Base-by-base conservation (phyloP, 2,888 invertebrate species). In the Dolichopus griseipennis region DNA sequence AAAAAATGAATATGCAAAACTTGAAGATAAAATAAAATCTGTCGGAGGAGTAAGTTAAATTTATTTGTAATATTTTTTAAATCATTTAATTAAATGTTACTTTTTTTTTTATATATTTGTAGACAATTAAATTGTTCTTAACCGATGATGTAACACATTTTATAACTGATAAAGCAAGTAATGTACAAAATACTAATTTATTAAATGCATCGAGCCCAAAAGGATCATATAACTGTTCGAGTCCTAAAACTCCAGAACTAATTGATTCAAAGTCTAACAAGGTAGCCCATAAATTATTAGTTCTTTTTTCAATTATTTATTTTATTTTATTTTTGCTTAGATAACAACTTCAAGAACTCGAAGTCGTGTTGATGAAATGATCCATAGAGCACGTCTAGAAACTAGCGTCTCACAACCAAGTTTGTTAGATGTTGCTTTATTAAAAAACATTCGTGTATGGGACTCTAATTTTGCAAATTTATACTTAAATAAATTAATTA, bases 281-380 rank as follows among this genome's bases (percentile, higher is more conserved):
- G 12, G 37, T 37, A 37, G 12, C 1, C 8, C 1, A 12, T 10
- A 37, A 37, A 37, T 37, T 27, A 37, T 7, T 4, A 27, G 27
- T 27, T 27, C 5, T 37, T 37, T 9, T 37, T 37, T 37, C 5
- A 43, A 52, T 52, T 52, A n/a, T 52, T 52, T 18, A 52, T 18
- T 52, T 52, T 12, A 15, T 15, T 52, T 6, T 66, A 22, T 69
- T 70, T 20, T 65, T 71, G 71, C 67, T 63, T 66, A 67, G 64
- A 70, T 68, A 71, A 71, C 69, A 41, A 69, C 52, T 52, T 52
- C 52, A 18, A 52, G 52, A 52, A 52, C 52, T 18, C 15, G 64
- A 68, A 85, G 86, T 76, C 88, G 91, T 80, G 89, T 88, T 80
- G 90, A 90, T 88, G 90, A 90, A 83, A 91, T 91, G 88, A 87